These are phyloP conservation scores for Prenolepis imparis DNA, from an alignment of 2,888 invertebrate genomes.

Conservation along the genomic window DNA sequence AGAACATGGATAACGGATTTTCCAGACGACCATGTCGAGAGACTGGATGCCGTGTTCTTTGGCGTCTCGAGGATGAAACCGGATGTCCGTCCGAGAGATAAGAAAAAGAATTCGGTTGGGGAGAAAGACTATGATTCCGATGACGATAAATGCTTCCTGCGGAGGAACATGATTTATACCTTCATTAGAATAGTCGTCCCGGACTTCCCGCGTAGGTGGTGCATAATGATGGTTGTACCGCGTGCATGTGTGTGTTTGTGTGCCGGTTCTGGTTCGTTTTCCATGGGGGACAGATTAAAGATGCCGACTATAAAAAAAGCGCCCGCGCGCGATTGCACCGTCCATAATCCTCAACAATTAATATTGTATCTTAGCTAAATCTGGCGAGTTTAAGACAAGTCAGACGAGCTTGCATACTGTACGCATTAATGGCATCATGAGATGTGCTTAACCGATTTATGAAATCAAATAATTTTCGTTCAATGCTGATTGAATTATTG, in stretches of 20 bases:
- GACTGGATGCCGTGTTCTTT: not conserved
- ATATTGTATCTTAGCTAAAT: constrained; percentile 2
- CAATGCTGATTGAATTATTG: not conserved
- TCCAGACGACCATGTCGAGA: not conserved
- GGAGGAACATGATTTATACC: constrained; percentile 80
- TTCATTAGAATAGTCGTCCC: constrained; percentile 80
- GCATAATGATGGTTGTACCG: constrained; percentile 76
- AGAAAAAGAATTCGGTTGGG: constrained; percentile 31
- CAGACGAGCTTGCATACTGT: not conserved
- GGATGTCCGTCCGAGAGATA: constrained; percentile 9
- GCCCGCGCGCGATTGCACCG: constrained; percentile 57
- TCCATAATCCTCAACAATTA: constrained; percentile 57
- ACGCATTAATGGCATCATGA: not conserved
- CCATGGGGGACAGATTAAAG: constrained; percentile 9
- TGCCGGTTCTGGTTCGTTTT: constrained; percentile 37
- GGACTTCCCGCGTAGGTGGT: constrained; percentile 78
- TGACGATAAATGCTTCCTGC: constrained; percentile 81
- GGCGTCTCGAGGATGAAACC: not conserved
- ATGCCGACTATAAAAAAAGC: constrained; percentile 53
- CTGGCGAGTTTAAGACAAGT: not conserved
- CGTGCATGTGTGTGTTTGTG: constrained; percentile 35
- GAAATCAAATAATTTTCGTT: not conserved
- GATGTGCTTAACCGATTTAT: not conserved
- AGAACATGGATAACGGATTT: constrained; percentile 14
- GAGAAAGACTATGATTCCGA: constrained; percentile 73